Conservation (phyloP, 1,140 invertebrate genomes). For the Neuroterus valhalla region DNA sequence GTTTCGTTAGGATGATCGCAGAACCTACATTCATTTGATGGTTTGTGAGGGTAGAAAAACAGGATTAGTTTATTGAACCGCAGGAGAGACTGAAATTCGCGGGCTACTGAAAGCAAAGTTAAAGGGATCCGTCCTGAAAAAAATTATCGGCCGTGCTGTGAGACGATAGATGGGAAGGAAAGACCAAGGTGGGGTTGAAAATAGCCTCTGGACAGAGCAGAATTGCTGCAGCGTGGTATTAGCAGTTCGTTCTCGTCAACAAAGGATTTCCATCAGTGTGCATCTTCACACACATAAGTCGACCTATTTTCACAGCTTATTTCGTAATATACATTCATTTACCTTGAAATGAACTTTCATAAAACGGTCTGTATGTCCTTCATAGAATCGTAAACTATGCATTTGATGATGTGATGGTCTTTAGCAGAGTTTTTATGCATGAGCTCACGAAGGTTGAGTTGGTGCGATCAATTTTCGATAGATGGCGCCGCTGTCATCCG, state of each 20-base stretch:
- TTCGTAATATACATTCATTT: slow-evolving; percentile 39
- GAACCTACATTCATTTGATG: neutral
- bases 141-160: slow-evolving; percentile 50
- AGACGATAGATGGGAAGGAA: slow-evolving; percentile 39
- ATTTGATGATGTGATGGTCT: too few relatives aligned
- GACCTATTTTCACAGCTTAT: slow-evolving; percentile 48
- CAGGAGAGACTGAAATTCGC: slow-evolving; percentile 33
- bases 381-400: too few relatives aligned
- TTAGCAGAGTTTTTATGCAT: too few relatives aligned
- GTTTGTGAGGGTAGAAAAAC: neutral
- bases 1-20: neutral
- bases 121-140: slow-evolving; percentile 46
- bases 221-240: slow-evolving; percentile 51
- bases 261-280: slow-evolving; percentile 37
- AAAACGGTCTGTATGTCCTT: too few relatives aligned
- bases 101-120: slow-evolving; percentile 42
- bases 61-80: slow-evolving; percentile 14
- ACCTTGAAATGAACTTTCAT: slow-evolving; percentile 28
- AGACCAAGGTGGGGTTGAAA: slow-evolving; percentile 44
- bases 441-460: too few relatives aligned
- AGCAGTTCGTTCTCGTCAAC: slow-evolving; percentile 48
- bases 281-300: slow-evolving; percentile 45
- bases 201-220: slow-evolving; percentile 48
- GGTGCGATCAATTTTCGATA: too few relatives aligned
- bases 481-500: too few relatives aligned